Percentiles rank a stretch among this genome's conserved stretches.
Evolutionary conservation across 2,797 vertebrate species (phyloP).

Genomic region (Cryptoblepharus egeriae): DNA sequence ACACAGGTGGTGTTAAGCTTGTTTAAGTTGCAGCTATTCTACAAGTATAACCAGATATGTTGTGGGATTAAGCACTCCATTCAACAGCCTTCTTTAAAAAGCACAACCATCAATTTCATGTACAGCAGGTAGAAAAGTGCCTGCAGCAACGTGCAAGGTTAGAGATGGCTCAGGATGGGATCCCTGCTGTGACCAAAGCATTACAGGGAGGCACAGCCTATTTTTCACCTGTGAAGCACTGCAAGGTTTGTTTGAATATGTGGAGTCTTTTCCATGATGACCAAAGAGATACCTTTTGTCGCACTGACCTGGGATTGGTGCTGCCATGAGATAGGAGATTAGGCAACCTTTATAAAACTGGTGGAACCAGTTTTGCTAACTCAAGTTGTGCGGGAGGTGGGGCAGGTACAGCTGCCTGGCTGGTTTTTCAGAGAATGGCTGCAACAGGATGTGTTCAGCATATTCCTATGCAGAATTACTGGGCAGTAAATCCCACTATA

Average conservation of each 20-base stretch:
- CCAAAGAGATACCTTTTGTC: too few relatives aligned
- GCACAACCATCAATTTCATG: neutral
- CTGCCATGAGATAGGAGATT: neutral
- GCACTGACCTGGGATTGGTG: neutral
- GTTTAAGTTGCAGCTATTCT: neutral
- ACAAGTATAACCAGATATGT: too few relatives aligned
- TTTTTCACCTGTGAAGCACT: neutral
- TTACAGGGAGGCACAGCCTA: neutral
- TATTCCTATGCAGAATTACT: neutral
- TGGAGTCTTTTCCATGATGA: neutral
- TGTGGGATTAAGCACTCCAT: neutral
- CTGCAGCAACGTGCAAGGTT: neutral
- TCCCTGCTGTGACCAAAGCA: neutral
- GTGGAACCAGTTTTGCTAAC: slow-evolving; percentile 12
- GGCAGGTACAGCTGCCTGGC: neutral
- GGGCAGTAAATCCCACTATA: neutral
- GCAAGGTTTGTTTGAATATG: neutral
- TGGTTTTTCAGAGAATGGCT: neutral
- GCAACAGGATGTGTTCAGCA: neutral
- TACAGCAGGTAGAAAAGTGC: neutral
- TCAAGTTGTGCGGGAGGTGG: neutral
- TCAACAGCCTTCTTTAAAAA: neutral
- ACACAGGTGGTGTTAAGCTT: neutral
- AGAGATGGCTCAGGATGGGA: neutral
- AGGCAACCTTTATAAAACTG: neutral